A percentile compares a stretch with the other conserved stretches of the same genome.
Evolutionary conservation across 2,113 vertebrate species (phyloP).

Genomic region (Dicrurus megarhynchus): DNA sequence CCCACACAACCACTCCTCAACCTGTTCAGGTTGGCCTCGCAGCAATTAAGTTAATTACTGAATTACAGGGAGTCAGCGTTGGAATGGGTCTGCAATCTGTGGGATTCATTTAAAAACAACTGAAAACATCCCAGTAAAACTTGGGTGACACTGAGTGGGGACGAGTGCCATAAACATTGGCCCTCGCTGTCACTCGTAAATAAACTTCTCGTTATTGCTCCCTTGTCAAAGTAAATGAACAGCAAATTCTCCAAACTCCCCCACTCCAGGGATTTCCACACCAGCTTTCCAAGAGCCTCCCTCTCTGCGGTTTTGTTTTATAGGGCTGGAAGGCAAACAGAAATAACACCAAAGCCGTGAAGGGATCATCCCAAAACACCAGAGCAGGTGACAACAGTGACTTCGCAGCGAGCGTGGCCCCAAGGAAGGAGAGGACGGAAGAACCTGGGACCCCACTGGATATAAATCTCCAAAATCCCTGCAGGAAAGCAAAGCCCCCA

Average conservation of each 20-base stretch:
- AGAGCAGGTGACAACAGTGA: no score
- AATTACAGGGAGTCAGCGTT: background rate
- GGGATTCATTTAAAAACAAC: background rate
- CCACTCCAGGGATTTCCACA: background rate
- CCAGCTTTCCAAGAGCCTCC: background rate
- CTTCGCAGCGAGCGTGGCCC: no score
- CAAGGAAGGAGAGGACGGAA: no score
- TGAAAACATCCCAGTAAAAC: background rate
- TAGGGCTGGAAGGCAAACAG: background rate
- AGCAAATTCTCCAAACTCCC: background rate
- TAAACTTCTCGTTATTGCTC: background rate
- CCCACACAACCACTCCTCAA: background rate
- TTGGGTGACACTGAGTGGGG: background rate
- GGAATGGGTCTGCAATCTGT: background rate
- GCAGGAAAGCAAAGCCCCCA: no score
- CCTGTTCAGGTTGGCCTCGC: background rate
- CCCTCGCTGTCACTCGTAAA: background rate
- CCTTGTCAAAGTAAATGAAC: background rate
- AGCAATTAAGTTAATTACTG: background rate
- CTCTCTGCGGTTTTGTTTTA: background rate
- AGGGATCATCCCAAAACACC: background rate
- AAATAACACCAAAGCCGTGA: background rate
- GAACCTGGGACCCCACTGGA: no score
- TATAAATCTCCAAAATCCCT: no score
- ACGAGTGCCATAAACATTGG: background rate